Percentiles rank a stretch among this genome's conserved stretches.
phyloP scores from a whole-genome alignment of 2,888 invertebrate genomes.

The Polylopha cassiicola region DNA sequence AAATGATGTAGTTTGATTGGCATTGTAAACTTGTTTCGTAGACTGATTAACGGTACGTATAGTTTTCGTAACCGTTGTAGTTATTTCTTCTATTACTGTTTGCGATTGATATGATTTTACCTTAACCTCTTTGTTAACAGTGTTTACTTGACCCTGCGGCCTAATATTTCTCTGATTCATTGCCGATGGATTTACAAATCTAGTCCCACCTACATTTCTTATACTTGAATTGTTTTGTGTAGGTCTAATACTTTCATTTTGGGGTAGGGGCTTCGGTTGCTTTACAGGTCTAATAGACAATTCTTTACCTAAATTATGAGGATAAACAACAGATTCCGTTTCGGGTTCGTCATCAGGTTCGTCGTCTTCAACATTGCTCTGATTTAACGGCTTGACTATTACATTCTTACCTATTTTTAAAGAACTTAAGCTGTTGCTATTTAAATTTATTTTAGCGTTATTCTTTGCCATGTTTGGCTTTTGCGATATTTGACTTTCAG shows the following conservation, averaged over 20 bases:
- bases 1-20: slow-evolving; percentile 33
- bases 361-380: slow-evolving; percentile 16
- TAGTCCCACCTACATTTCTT: slow-evolving; percentile 22
- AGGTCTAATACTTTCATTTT: slow-evolving; percentile 25
- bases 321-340: slow-evolving; percentile 9
- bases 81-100: slow-evolving; percentile 68
- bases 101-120: slow-evolving; percentile 65
- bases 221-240: slow-evolving; percentile 25
- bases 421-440: slow-evolving; percentile 36
- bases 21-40: slow-evolving; percentile 53
- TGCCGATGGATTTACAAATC: slow-evolving; percentile 30
- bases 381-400: slow-evolving; percentile 34
- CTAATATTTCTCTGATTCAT: slow-evolving; percentile 38
- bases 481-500: slow-evolving; percentile 41
- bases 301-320: slow-evolving; percentile 35
- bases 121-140: slow-evolving; percentile 59
- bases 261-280: slow-evolving; percentile 30
- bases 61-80: slow-evolving; percentile 70
- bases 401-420: slow-evolving; percentile 50
- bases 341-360: slow-evolving; percentile 3
- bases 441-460: slow-evolving; percentile 26
- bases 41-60: slow-evolving; percentile 66
- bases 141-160: slow-evolving; percentile 48
- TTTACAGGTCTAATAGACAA: slow-evolving; percentile 38
- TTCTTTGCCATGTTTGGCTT: slow-evolving; percentile 36